A percentile compares a stretch with the other conserved stretches of the same genome.
phyloP scores from a whole-genome alignment of 37 sponge, comb jelly and placozoan species.

The Beroe forskalii region DNA sequence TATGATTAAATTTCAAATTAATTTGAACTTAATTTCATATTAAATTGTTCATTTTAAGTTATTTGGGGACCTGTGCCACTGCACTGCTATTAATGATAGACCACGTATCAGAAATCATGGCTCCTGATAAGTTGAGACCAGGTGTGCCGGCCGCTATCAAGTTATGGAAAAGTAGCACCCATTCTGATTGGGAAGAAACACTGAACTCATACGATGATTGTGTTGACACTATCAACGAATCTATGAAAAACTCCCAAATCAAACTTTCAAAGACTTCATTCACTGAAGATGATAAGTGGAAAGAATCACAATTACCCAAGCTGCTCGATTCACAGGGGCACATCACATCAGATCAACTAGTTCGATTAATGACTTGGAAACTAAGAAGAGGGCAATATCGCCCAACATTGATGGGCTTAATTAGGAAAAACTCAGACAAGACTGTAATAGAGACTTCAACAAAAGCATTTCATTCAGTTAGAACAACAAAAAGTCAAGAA shows the following conservation, averaged over 20 bases:
- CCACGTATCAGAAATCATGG: too few relatives aligned
- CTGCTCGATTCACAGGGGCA: background rate
- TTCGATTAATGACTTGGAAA: constrained; percentile 35
- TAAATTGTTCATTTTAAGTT: too few relatives aligned
- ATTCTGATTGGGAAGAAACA: background rate
- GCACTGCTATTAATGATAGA: too few relatives aligned
- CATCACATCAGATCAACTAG: constrained; percentile 1
- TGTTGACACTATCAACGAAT: too few relatives aligned
- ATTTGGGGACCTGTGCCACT: too few relatives aligned
- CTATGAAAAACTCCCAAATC: constrained; percentile 18
- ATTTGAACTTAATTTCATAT: too few relatives aligned
- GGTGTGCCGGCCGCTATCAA: constrained; percentile 5
- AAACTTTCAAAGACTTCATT: constrained; percentile 43
- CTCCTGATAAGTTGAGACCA: constrained; percentile 47
- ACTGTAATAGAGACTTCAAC: background rate
- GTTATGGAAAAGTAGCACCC: background rate
- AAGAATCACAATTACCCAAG: constrained; percentile 4
- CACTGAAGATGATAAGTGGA: constrained; percentile 2
- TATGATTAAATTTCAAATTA: too few relatives aligned
- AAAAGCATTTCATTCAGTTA: background rate
- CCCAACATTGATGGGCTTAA: constrained; percentile 43
- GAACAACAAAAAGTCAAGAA: background rate
- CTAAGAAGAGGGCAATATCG: constrained; percentile 43
- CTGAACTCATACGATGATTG: background rate
- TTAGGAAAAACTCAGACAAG: background rate